Conservation (phyloP, 2,797 vertebrate species). For the Microctenopoma stevenorrisi region DNA sequence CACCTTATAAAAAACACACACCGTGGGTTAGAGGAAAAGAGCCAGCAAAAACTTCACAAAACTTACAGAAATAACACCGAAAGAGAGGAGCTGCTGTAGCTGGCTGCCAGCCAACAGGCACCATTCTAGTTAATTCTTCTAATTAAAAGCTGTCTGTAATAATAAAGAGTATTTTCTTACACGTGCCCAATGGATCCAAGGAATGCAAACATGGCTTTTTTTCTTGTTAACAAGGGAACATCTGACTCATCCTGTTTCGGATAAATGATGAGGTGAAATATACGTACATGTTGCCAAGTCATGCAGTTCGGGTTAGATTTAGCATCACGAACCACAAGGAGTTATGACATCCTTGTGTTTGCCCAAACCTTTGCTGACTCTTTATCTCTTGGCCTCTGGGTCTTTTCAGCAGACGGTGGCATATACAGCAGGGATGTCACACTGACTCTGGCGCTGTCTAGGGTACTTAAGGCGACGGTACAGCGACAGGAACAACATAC, state of each 20-base stretch:
- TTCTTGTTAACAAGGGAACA: background rate
- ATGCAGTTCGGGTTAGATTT: conserved; percentile 16
- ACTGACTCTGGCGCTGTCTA: conserved; percentile 58
- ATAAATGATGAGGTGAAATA: conserved; percentile 1
- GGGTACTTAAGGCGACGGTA: conserved; percentile 47
- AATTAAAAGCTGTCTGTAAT: too few relatives aligned
- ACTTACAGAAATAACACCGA: too few relatives aligned
- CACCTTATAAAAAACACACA: too few relatives aligned
- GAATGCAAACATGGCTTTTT: background rate
- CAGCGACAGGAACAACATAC: conserved; percentile 37
- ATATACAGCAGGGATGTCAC: conserved; percentile 59
- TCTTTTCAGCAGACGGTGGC: conserved; percentile 53
- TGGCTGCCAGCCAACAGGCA: too few relatives aligned
- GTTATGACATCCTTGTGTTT: conserved; percentile 19
- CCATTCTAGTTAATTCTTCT: too few relatives aligned
- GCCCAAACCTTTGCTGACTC: conserved; percentile 62
- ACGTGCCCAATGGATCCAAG: background rate
- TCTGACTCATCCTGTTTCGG: conserved; percentile 7
- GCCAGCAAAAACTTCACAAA: too few relatives aligned
- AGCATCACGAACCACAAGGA: conserved; percentile 21
- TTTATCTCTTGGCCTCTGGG: conserved; percentile 49
- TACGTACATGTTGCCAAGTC: conserved; percentile 9
- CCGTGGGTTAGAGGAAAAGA: too few relatives aligned
- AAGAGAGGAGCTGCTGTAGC: too few relatives aligned
- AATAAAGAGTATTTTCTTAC: background rate